These are phyloP conservation scores for Alcedo atthis DNA, from an alignment of 2,797 vertebrate species.

Conservation along the genomic window DNA sequence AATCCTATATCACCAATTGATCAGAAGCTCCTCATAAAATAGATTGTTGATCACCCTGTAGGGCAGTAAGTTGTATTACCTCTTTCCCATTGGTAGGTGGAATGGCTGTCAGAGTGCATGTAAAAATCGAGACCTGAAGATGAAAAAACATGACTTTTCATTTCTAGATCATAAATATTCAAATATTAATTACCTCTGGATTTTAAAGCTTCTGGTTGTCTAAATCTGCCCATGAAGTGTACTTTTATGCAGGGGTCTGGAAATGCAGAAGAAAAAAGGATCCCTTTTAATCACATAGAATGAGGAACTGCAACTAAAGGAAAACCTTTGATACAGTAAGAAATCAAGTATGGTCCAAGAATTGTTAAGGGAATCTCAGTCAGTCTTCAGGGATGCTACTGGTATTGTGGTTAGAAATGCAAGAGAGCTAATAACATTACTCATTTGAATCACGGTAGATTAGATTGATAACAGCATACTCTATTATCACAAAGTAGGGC, in stretches of 20 bases:
- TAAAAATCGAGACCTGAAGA: background rate
- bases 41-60: background rate
- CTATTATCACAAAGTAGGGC: slow-evolving; percentile 35
- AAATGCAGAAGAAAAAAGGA: background rate
- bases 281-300: background rate
- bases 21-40: background rate
- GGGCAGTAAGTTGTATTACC: background rate
- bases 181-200: background rate
- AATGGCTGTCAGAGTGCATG: background rate
- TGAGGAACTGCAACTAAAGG: background rate
- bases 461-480: background rate
- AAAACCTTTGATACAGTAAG: background rate
- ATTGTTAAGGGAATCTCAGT: background rate
- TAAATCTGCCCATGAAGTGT: background rate
- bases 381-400: background rate
- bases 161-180: background rate
- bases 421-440: background rate
- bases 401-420: background rate
- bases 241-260: background rate
- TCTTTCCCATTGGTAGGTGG: background rate
- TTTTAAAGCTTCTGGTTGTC: background rate
- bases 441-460: background rate
- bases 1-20: background rate
- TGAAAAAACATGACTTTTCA: background rate
- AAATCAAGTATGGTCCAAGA: background rate